phyloP scores from a whole-genome alignment of 1,140 invertebrate species.

The Akabosia matsudoensis region DNA sequence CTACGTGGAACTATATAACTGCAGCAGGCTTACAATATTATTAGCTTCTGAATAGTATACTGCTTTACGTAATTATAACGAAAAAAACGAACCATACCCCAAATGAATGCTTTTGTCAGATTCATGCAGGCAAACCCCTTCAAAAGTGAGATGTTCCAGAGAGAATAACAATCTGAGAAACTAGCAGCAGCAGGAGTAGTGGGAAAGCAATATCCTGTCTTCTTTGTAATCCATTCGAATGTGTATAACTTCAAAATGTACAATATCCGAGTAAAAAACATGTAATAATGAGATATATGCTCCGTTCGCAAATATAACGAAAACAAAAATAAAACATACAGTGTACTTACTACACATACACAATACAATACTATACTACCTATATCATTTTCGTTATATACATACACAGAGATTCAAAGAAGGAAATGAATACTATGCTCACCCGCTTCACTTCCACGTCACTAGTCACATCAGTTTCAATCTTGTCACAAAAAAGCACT shows the following conservation, averaged over 20 bases:
- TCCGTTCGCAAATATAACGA: too few species aligned
- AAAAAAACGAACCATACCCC: neutral
- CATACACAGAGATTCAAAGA: too few species aligned
- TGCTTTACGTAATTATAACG: constrained; percentile 1
- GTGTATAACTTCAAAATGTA: too few species aligned
- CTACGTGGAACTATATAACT: neutral
- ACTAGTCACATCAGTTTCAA: neutral
- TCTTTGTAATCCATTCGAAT: too few species aligned
- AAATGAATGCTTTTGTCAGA: neutral
- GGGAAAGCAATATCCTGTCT: too few species aligned
- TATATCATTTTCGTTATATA: too few species aligned
- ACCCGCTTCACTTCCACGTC: neutral
- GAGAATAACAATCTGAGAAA: constrained; percentile 15
- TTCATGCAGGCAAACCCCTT: neutral
- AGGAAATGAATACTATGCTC: neutral
- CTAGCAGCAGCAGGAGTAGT: too few species aligned
- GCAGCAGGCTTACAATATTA: neutral
- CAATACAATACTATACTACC: too few species aligned
- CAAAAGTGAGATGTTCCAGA: constrained; percentile 1
- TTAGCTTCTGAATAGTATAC: neutral
- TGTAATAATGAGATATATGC: too few species aligned
- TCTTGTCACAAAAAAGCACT: neutral
- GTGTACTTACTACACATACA: too few species aligned
- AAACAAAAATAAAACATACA: too few species aligned
- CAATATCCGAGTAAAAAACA: too few species aligned